Percentiles rank a stretch among this genome's conserved stretches.
These are phyloP conservation scores for Steinernema carpocapsae DNA, from an alignment of 2,888 invertebrate species.

Conservation along the genomic window DNA sequence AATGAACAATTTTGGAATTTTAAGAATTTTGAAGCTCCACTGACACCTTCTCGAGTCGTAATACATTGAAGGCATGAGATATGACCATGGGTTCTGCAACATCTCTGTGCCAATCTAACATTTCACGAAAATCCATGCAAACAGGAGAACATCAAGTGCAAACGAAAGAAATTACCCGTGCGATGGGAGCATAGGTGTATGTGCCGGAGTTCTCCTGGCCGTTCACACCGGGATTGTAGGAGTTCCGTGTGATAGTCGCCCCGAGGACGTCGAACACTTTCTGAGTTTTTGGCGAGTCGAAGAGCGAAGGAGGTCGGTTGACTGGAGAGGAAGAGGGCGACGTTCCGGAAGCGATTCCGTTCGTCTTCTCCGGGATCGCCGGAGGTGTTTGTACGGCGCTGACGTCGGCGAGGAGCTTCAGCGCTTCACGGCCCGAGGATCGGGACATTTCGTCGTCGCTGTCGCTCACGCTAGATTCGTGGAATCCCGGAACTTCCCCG, in stretches of 20 bases:
- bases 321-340: background rate
- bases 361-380: background rate
- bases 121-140: too few relatives aligned
- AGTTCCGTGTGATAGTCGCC: conserved; percentile 11
- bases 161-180: background rate
- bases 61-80: too few relatives aligned
- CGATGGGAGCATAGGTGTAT: conserved; percentile 18
- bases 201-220: conserved; percentile 8
- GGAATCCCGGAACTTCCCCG: background rate
- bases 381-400: conserved; percentile 14
- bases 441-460: conserved; percentile 9
- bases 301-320: background rate
- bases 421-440: conserved; percentile 7
- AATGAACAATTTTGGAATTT: too few relatives aligned
- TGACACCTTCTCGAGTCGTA: too few relatives aligned
- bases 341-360: background rate
- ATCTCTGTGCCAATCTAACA: too few relatives aligned
- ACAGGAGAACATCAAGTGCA: too few relatives aligned
- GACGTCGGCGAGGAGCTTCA: conserved; percentile 23
- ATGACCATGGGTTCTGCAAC: too few relatives aligned
- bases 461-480: conserved; percentile 8
- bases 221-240: background rate
- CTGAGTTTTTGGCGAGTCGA: background rate
- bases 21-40: too few relatives aligned
- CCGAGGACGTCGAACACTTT: conserved; percentile 28